Percentiles rank a stretch among this genome's conserved stretches.
Evolutionary conservation across 2,113 vertebrate species (phyloP).

Genomic region (Ailuropoda melanoleuca): DNA sequence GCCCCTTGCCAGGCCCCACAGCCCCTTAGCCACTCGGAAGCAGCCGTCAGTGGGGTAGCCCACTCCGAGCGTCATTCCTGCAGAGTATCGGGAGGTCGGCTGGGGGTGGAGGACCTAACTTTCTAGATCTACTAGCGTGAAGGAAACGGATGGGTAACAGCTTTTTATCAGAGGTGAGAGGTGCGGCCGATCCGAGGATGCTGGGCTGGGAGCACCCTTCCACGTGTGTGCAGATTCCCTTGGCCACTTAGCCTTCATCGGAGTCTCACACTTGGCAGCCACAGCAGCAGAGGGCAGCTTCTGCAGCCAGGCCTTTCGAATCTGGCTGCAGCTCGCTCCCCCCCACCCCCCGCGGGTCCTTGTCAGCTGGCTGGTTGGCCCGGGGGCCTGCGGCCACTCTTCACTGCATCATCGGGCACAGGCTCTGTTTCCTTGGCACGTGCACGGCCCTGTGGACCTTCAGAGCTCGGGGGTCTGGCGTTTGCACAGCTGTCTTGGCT

Average conservation of each 20-base stretch:
- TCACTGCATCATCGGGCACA: accelerated
- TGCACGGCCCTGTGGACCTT: accelerated
- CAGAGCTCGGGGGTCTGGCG: background rate
- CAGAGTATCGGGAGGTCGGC: background rate
- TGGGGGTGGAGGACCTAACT: too few species aligned
- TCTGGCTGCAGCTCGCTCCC: accelerated
- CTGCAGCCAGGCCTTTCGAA: background rate
- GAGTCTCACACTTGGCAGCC: too few species aligned
- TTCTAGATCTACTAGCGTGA: too few species aligned
- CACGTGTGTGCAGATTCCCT: too few species aligned
- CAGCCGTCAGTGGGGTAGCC: accelerated
- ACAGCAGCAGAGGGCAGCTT: accelerated
- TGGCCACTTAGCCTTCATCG: background rate
- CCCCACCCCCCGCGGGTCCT: accelerated
- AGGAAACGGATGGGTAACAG: background rate
- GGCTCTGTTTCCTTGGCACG: accelerated
- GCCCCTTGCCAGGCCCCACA: background rate
- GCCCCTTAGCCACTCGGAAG: background rate
- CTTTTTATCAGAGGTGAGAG: background rate
- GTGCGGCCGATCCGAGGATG: background rate
- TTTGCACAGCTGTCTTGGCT: background rate
- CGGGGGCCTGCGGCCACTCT: background rate
- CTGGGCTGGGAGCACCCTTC: accelerated
- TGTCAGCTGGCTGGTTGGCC: accelerated
- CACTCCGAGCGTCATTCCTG: accelerated